phyloP scores from a whole-genome alignment of 2,888 invertebrate genomes.

The Sthenelais limicola region DNA sequence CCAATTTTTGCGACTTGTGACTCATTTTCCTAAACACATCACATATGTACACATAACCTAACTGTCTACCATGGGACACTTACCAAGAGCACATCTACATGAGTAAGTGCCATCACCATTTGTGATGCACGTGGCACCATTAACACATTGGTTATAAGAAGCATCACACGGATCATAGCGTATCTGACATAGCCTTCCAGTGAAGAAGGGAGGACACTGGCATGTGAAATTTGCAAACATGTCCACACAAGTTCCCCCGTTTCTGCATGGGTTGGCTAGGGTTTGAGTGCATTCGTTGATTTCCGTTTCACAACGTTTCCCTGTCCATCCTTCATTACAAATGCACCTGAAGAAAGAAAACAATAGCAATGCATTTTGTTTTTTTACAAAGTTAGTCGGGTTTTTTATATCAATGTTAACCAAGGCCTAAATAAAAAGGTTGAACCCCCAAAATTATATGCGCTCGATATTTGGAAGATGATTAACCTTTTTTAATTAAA shows the following conservation, averaged over 20 bases:
- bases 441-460: too few species aligned
- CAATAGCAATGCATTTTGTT: too few species aligned
- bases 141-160: slow-evolving; percentile 26
- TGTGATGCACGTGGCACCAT: slow-evolving; percentile 36
- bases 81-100: slow-evolving; percentile 41
- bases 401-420: too few species aligned
- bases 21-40: too few species aligned
- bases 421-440: too few species aligned
- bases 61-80: too few species aligned
- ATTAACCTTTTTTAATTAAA: too few species aligned
- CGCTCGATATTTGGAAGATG: too few species aligned
- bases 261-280: slow-evolving; percentile 25
- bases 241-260: slow-evolving; percentile 44
- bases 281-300: slow-evolving; percentile 35
- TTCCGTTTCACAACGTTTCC: slow-evolving; percentile 38
- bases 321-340: slow-evolving; percentile 42
- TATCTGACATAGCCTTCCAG: slow-evolving; percentile 41
- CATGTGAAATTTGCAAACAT: slow-evolving; percentile 39
- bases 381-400: too few species aligned
- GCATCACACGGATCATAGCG: slow-evolving; percentile 44
- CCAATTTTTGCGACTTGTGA: too few species aligned
- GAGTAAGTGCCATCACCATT: slow-evolving; percentile 38
- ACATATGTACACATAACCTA: too few species aligned
- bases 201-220: slow-evolving; percentile 43
- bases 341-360: slow-evolving; percentile 33